Base-by-base conservation (phyloP, 1,140 invertebrate species). In the Hestina assimilis region DNA sequence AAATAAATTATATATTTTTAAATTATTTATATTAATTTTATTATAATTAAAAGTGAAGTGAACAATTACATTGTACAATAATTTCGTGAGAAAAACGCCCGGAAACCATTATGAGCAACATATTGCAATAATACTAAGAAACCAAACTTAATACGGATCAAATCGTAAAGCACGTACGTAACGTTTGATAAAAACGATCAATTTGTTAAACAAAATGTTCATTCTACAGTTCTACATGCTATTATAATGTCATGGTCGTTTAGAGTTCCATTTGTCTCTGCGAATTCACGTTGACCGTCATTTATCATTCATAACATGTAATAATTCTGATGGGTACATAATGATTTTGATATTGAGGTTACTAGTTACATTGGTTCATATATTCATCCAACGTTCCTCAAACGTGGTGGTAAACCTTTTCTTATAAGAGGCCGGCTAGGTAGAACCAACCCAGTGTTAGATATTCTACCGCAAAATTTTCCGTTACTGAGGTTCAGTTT, bases 221-320 rank as follows among this genome's bases (percentile, higher is more conserved):
- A 17, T 3, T n/a, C n/a, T n/a, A n/a, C n/a, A n/a, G n/a, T n/a
- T n/a, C n/a, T n/a, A n/a, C 33, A 17, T 14, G 33, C 33, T 19
- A 38, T 38, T 38, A 17, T 38, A 38, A 31, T 33, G 26, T 46
- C 43, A 26, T 19, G 43, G 43, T 47, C 43, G 31, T 47, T 26
- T 19, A 4, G 7, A 2, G 12, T 20, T 20, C 33, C 28, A 33
- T 47, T 47, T 47, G 14, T 47, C 45, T 47, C 28, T 20, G 43
- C n/a, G 9, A 46, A 15, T 46, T 31, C n/a, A 12, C 12, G 11
- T n/a, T 29, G n/a, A 19, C 7, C 26, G 19, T 46, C 24, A 46
- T 46, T 31, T 23, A 47, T 47, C 28, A 33, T 20, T 0, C 17
- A 7, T 7, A 17, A 38, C 0, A 9, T 6, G 1, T 28, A 6